Evolutionary conservation across 2,888 invertebrate species (phyloP), one percentile per base, ranked within the genome.

Genomic region (Perithous albicinctus): DNA sequence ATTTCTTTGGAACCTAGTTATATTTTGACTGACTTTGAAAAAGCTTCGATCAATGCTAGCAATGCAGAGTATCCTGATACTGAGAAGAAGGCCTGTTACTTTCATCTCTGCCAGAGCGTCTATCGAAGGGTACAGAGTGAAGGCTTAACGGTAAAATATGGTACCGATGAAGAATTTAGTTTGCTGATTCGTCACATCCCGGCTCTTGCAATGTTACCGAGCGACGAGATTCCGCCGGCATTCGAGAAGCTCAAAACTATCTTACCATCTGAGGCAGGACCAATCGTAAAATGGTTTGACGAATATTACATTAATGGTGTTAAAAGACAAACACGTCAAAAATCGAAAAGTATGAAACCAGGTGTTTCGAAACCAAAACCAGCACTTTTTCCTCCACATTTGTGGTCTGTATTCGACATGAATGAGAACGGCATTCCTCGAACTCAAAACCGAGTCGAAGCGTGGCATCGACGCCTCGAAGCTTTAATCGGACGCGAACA

Each of bases 321-420:
- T 23, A 32, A 20, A 12, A 63, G 38, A 32, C 8, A 41, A 63
- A 38, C 15, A 4, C 18, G 38, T 15, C n/a, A 5, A 26, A 32
- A 59, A 59, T 15, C 32, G 8, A 59, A 32, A 2, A 59, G 23
- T 12, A 26, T 10, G 15, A 32, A 59, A 41, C 20, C 18, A 63
- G 3, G 18, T 5, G 63, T 63, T 8, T 35, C 63, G 38, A 63
- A 63, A 38, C 15, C 38, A 43, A 63, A 43, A 18, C 41, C 63
- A 7, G 20, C 63, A 10, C 20, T 26, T 18, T 41, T 63, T 20
- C 63, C 63, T 5, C 20, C 63, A 20, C 15, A 20, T 15, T 43
- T 63, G 20, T 63, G 43, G 63, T 63, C 63, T 20, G 63, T 63
- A 63, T 63, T 26, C 26, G 63, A 63, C 43, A 63, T 63, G 63